Conservation (phyloP, 1,140 invertebrate species). For the Plutomurus gul region DNA sequence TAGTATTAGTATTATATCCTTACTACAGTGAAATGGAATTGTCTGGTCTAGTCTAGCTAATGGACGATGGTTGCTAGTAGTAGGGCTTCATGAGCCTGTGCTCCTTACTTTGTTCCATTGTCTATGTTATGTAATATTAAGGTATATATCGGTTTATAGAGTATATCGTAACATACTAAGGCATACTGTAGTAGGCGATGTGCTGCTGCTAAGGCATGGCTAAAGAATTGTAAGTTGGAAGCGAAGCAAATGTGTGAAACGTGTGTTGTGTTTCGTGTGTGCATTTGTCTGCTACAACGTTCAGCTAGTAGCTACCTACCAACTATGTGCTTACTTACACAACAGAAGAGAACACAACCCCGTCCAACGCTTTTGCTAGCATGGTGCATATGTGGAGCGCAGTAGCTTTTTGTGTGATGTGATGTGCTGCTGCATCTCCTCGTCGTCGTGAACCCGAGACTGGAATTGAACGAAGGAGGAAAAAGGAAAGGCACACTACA, state of each 20-base stretch:
- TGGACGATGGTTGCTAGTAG: neutral
- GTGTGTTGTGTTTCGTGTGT: neutral
- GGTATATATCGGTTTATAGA: neutral
- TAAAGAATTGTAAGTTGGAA: slow-evolving; percentile 10
- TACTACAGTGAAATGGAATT: too few relatives aligned
- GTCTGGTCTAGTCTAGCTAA: neutral
- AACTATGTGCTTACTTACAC: too few relatives aligned
- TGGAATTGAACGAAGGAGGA: neutral
- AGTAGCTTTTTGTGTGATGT: neutral
- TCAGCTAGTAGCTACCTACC: too few relatives aligned
- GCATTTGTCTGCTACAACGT: neutral
- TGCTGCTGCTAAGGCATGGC: neutral
- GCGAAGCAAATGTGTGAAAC: slow-evolving; percentile 23
- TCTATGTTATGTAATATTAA: slow-evolving; percentile 18
- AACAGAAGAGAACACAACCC: too few relatives aligned
- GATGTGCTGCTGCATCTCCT: slow-evolving; percentile 24
- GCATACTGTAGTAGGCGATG: neutral
- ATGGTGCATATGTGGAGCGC: neutral
- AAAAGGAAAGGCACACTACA: neutral
- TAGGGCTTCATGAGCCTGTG: neutral
- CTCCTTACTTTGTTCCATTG: neutral
- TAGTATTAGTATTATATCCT: neutral
- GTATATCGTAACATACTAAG: too few relatives aligned
- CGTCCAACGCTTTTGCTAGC: too few relatives aligned
- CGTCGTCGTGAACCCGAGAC: neutral